Conservation (phyloP, 1,140 invertebrate species). For the Polyergus mexicanus region DNA sequence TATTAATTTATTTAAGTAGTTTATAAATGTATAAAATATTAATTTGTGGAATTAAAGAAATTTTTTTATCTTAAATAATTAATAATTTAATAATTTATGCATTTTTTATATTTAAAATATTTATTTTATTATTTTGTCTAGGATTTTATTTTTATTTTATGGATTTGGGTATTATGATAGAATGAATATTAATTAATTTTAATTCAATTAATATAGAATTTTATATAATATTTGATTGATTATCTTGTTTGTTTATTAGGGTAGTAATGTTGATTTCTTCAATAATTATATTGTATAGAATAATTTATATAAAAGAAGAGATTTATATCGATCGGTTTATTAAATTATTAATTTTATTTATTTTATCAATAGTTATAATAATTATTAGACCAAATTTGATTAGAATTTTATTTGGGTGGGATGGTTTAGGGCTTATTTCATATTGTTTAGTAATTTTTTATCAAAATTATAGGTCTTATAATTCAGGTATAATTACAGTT, state of each 20-base stretch:
- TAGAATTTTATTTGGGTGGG: conserved; percentile 90
- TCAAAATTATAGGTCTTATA: conserved; percentile 77
- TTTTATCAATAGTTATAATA: conserved; percentile 90
- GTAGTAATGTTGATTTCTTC: conserved; percentile 89
- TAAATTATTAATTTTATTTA: conserved; percentile 87
- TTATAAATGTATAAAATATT: too few species aligned
- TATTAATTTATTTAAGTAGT: background rate
- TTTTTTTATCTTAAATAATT: too few species aligned
- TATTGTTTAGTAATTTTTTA: conserved; percentile 90
- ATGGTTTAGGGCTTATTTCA: conserved; percentile 89
- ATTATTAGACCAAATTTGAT: conserved; percentile 90
- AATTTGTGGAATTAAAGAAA: too few species aligned
- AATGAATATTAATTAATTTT: too few species aligned
- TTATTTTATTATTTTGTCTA: too few species aligned
- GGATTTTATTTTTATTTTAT: too few species aligned
- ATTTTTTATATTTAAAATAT: too few species aligned
- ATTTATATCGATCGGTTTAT: conserved; percentile 87
- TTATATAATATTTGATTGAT: too few species aligned
- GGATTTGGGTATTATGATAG: too few species aligned
- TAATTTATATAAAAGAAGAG: conserved; percentile 87
- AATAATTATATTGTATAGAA: conserved; percentile 87
- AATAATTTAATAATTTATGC: too few species aligned
- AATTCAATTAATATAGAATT: too few species aligned
- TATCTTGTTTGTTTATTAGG: background rate
- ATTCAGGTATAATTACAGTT: conserved; percentile 89